Percentiles rank a stretch among this genome's conserved stretches.
Conservation (phyloP, 2,888 invertebrate genomes). For the Anarsia innoxiella region DNA sequence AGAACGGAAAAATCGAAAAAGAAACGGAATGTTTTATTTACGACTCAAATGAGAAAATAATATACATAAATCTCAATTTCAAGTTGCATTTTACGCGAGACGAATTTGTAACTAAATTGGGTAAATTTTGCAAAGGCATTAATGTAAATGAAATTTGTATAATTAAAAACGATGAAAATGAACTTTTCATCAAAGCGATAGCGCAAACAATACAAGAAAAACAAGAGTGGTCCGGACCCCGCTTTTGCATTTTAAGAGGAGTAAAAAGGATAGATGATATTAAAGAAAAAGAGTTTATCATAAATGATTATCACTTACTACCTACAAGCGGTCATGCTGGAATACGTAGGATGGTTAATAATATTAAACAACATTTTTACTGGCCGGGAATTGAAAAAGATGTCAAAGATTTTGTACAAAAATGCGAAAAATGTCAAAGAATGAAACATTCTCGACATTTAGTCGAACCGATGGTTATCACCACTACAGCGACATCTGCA, state of each 20-base stretch:
- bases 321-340: slow-evolving; percentile 11
- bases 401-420: too few species aligned
- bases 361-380: too few species aligned
- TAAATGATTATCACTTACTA: slow-evolving; percentile 2
- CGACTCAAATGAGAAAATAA: too few species aligned
- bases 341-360: too few species aligned
- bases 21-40: too few species aligned
- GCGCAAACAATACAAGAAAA: background rate
- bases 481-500: slow-evolving; percentile 5
- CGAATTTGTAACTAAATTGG: too few species aligned
- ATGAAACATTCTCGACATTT: slow-evolving; percentile 2
- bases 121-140: too few species aligned
- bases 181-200: background rate
- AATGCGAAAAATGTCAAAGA: too few species aligned
- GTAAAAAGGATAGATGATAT: background rate
- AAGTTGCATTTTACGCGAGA: too few species aligned
- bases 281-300: background rate
- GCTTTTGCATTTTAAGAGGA: background rate
- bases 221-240: background rate
- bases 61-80: too few species aligned
- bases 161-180: background rate
- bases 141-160: too few species aligned
- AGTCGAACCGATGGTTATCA: slow-evolving; percentile 13
- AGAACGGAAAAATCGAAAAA: too few species aligned
- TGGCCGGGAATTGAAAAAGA: slow-evolving; percentile 1